These are phyloP conservation scores for Barbus barbus DNA, from an alignment of 2,113 vertebrate species.

Conservation along the genomic window DNA sequence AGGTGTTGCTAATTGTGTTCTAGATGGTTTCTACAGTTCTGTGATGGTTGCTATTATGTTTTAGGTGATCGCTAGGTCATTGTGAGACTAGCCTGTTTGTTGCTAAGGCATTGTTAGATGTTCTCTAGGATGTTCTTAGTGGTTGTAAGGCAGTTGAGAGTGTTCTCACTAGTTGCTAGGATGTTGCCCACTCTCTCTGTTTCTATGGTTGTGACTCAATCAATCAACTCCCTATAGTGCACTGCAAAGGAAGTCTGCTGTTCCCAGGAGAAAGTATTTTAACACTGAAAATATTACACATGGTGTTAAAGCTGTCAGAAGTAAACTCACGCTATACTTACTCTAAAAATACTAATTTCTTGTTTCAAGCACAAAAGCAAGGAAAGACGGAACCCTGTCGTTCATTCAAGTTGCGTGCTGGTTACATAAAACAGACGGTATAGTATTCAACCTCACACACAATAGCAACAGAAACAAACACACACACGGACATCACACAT, in stretches of 20 bases:
- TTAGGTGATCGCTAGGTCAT: not conserved
- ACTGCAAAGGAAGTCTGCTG: not conserved
- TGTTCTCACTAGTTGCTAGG: not conserved
- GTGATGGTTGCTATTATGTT: not conserved
- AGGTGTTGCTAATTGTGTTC: not conserved
- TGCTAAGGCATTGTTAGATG: not conserved
- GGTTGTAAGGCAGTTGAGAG: not conserved
- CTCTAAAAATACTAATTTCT: not conserved
- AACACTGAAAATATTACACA: not conserved
- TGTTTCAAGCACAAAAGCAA: conserved; percentile 10
- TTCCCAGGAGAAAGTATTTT: not conserved
- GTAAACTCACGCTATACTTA: not conserved
- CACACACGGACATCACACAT: not conserved
- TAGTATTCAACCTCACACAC: conserved; percentile 6
- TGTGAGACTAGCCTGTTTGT: not conserved
- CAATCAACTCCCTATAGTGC: not conserved
- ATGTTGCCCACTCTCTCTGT: not conserved
- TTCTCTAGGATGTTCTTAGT: not conserved
- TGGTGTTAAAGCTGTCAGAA: not conserved
- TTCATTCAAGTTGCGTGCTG: not conserved
- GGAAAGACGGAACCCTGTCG: not conserved
- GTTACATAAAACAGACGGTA: not conserved
- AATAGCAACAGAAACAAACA: conserved; percentile 4
- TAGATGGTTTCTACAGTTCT: not conserved
- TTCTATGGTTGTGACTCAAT: not conserved